phyloP scores from a whole-genome alignment of 2,888 invertebrate genomes.

The Habroteleia sp. region DNA sequence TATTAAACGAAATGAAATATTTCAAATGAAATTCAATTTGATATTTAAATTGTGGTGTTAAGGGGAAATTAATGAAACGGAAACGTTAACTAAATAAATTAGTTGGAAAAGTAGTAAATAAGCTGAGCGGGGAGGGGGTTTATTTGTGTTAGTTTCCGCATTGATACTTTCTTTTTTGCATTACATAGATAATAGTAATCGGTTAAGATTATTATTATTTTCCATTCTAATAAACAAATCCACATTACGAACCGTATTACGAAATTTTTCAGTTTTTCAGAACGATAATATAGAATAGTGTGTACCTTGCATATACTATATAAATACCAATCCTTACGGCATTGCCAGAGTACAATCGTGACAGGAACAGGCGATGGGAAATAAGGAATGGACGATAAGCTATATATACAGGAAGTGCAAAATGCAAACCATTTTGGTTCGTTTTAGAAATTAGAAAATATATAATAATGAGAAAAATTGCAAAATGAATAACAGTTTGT shows the following conservation, averaged over 20 bases:
- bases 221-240: no score
- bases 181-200: no score
- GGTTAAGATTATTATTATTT: no score
- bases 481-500: not conserved
- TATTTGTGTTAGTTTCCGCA: no score
- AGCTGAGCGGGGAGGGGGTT: no score
- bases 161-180: no score
- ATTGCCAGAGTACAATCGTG: constrained; percentile 19
- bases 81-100: constrained; percentile 10
- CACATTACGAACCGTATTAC: constrained; percentile 16
- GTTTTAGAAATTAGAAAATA: constrained; percentile 30
- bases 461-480: constrained; percentile 10
- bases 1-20: no score
- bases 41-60: no score
- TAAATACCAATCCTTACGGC: constrained; percentile 50
- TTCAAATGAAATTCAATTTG: no score
- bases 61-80: no score
- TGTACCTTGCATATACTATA: constrained; percentile 24
- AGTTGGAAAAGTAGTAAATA: constrained; percentile 1
- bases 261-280: constrained; percentile 40
- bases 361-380: constrained; percentile 47
- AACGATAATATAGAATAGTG: constrained; percentile 47
- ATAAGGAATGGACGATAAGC: constrained; percentile 48
- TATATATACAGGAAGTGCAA: constrained; percentile 32
- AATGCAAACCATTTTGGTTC: constrained; percentile 28